These are phyloP conservation scores for Vultur gryphus DNA, from an alignment of 2,797 vertebrate species.

Conservation along the genomic window DNA sequence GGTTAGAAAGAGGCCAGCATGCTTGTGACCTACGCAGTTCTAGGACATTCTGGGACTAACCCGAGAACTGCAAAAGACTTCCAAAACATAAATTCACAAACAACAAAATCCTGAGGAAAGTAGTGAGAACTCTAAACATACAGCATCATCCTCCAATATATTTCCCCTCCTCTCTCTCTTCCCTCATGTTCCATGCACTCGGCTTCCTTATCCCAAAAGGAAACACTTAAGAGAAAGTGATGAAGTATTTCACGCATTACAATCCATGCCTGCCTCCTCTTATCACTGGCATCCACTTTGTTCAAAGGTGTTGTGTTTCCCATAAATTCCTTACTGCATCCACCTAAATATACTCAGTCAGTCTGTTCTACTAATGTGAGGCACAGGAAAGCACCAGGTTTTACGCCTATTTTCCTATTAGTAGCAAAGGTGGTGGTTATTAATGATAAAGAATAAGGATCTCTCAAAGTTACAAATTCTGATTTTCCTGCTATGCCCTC, in stretches of 20 bases:
- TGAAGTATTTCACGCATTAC: not conserved
- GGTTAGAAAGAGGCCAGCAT: not conserved
- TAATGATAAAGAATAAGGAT: not conserved
- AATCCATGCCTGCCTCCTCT: not conserved
- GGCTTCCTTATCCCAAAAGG: not conserved
- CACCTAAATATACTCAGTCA: not conserved
- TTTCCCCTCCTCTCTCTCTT: not conserved
- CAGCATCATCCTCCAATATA: not conserved
- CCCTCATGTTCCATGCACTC: not conserved
- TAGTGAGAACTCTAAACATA: not conserved
- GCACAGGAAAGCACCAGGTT: not conserved
- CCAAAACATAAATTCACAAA: not conserved
- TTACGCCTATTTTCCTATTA: not conserved
- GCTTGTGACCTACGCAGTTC: not conserved
- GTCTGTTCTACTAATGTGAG: not conserved
- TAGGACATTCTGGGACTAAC: not conserved
- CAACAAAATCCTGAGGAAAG: not conserved
- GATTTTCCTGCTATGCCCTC: not conserved
- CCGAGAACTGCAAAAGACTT: not conserved
- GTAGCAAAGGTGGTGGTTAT: not conserved
- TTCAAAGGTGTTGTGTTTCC: not conserved
- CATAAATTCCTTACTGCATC: not conserved
- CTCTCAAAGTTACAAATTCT: not conserved
- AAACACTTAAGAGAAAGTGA: not conserved
- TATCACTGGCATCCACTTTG: not conserved